Evolutionary conservation across 35 echinoderm and acorn worm species (phyloP).

Genomic region (Ophiothrix spiculata): DNA sequence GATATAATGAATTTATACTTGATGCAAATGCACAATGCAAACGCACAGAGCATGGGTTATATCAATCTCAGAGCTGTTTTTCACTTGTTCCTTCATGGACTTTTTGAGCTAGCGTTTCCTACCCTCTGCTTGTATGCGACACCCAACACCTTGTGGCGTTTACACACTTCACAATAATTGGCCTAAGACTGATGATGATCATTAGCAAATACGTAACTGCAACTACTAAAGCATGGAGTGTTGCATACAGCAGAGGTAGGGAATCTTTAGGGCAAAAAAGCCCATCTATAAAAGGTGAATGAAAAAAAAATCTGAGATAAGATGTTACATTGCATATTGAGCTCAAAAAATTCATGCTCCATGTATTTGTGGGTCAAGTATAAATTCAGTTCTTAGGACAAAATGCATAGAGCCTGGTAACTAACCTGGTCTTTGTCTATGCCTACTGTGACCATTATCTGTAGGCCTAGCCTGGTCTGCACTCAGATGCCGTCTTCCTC

Average conservation of each 20-base stretch:
- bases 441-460: not conserved
- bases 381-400: not conserved
- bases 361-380: not conserved
- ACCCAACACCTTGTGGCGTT: no score
- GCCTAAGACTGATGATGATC: no score
- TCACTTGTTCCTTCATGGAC: no score
- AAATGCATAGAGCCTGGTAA: not conserved
- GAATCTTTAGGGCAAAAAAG: not conserved
- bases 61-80: no score
- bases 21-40: no score
- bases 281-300: not conserved
- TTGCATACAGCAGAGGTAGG: not conserved
- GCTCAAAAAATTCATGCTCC: not conserved
- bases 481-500: not conserved
- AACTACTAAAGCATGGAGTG: no score
- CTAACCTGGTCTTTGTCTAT: not conserved
- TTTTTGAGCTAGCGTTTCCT: no score
- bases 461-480: not conserved
- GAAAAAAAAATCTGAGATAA: not conserved
- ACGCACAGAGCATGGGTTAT: no score
- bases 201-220: no score
- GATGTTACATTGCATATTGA: not conserved
- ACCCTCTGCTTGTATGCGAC: no score
- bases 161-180: no score
- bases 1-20: no score